Evolutionary conservation across 1,140 invertebrate species (phyloP), one percentile per base, ranked within the genome.

Genomic region (Drosophila pallidifrons): DNA sequence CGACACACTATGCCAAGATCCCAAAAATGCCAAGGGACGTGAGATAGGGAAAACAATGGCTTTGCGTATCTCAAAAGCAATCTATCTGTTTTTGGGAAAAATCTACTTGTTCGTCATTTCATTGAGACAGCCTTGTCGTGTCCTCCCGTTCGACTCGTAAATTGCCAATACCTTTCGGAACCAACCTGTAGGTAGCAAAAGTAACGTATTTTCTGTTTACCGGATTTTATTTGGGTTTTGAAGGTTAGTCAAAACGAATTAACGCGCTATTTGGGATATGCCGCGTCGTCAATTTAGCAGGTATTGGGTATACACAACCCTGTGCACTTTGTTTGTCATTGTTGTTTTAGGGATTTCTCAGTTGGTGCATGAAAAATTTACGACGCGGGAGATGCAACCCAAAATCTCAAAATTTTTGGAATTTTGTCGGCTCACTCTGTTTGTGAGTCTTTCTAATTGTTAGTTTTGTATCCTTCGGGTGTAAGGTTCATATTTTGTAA

Each of bases 211-310:
- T 75, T 70, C 79, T 66, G 65, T 66, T 68, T 80, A 68, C 83
- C 61, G 70, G 65, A 68, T 45, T 51, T 64, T 58, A 65, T 68
- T 64, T 77, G 63, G 30, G 45, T 74, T 66, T 73, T 72, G 78
- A 89, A 89, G 85, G 85, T 85, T 86, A 89, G 86, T 85, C 75
- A 89, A 89, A 89, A 81, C 88, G 75, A 79, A 89, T 89, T 89
- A 89, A 81, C 88, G 77, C 79, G 72, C 64, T 75, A 79, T 87
- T 87, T 74, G 75, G 82, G 75, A 82, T 65, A 75, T 86, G 38
- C 52, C 58, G 63, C 46, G 57, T 46, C 16, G 57, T 45, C 51
- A 38, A 45, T 51, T 83, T 72, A 66, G 81, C 85, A 89, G 85
- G 85, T 89, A 77, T 64, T 89, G 43, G 55, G 66, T 28, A 67